phyloP scores from a whole-genome alignment of 1,140 invertebrate genomes.

The Formica exsecta region DNA sequence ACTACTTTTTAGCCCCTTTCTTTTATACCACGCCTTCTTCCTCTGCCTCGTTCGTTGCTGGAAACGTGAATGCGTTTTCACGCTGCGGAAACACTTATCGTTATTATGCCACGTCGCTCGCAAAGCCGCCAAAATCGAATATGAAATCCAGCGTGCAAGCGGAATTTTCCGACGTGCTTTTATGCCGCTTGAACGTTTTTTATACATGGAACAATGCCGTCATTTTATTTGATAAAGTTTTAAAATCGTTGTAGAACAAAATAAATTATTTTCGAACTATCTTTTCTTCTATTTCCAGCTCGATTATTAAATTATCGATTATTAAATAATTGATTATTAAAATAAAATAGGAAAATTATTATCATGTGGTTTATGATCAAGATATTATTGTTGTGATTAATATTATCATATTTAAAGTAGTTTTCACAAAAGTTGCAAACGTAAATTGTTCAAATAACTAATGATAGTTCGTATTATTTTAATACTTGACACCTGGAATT shows the following conservation, averaged over 20 bases:
- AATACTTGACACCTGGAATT: background rate
- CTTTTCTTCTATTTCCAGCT: background rate
- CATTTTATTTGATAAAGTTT: background rate
- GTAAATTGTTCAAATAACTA: background rate
- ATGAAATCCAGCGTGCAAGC: slow-evolving; percentile 35
- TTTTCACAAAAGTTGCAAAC: background rate
- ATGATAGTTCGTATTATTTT: background rate
- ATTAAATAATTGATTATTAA: background rate
- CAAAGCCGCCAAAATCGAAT: slow-evolving; percentile 54
- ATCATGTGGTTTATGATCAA: no score
- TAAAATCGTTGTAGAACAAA: background rate
- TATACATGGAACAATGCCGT: background rate
- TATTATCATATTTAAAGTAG: background rate
- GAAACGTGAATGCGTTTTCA: slow-evolving; percentile 54
- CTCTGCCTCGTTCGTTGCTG: background rate
- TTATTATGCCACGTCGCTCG: slow-evolving; percentile 51
- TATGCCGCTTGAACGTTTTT: background rate
- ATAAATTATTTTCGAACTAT: background rate
- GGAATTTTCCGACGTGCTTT: slow-evolving; percentile 27
- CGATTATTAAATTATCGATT: background rate
- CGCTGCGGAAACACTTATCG: slow-evolving; percentile 57
- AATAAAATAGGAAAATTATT: no score
- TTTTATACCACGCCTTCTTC: slow-evolving; percentile 24
- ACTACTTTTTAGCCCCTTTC: slow-evolving; percentile 59
- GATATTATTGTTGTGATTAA: no score